Percentiles rank a stretch among this genome's conserved stretches.
Evolutionary conservation across 1,140 invertebrate species (phyloP).

Genomic region (Pogonus chalceus): DNA sequence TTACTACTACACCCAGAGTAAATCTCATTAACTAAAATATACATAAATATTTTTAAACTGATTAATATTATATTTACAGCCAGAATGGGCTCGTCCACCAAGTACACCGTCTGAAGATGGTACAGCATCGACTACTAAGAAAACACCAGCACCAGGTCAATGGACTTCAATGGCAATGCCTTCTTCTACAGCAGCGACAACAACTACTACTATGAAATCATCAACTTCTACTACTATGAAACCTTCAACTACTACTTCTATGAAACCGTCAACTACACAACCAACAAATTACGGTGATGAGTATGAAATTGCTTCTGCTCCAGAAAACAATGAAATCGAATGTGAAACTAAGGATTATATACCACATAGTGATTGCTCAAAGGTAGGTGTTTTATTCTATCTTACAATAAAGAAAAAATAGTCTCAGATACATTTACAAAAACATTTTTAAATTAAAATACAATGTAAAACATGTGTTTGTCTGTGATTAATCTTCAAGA

Average conservation of each 20-base stretch:
- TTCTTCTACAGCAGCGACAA: conserved; percentile 13
- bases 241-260: conserved; percentile 26
- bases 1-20: conserved; percentile 59
- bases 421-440: no score
- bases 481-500: no score
- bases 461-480: no score
- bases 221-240: no score
- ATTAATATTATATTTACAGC: conserved; percentile 35
- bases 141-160: conserved; percentile 25
- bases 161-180: conserved; percentile 21
- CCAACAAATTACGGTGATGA: conserved; percentile 18
- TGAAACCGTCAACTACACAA: conserved; percentile 25
- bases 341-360: conserved; percentile 51
- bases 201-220: conserved; percentile 18
- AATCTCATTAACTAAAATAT: conserved; percentile 17
- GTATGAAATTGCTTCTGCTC: conserved; percentile 26
- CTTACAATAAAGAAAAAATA: no score
- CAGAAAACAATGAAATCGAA: conserved; percentile 40
- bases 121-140: conserved; percentile 21
- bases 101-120: conserved; percentile 43
- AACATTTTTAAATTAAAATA: no score
- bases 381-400: conserved; percentile 35
- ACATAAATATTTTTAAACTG: conserved; percentile 9
- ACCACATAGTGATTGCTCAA: conserved; percentile 51
- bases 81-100: conserved; percentile 58